phyloP scores from a whole-genome alignment of 2,113 vertebrate species.

The Perognathus longimembris region DNA sequence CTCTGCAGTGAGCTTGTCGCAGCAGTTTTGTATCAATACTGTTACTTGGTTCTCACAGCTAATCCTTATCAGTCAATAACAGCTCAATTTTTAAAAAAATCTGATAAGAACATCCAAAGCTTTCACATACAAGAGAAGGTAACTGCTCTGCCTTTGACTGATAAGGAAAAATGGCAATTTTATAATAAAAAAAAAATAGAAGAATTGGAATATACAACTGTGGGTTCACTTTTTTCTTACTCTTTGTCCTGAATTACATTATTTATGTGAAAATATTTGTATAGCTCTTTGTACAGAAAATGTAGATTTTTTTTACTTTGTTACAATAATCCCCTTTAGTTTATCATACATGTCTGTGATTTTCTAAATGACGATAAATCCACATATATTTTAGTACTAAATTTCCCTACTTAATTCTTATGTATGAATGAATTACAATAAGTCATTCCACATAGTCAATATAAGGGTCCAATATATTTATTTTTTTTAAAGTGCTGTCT shows the following conservation, averaged over 20 bases:
- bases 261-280: neutral
- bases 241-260: neutral
- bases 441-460: neutral
- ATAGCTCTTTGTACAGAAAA: neutral
- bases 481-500: slow-evolving; percentile 8
- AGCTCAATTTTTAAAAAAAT: slow-evolving; percentile 25
- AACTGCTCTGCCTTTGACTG: neutral
- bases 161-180: slow-evolving; percentile 5
- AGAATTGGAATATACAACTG: neutral
- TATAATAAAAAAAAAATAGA: neutral
- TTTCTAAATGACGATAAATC: slow-evolving; percentile 11
- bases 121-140: neutral
- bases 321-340: neutral
- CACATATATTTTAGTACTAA: neutral
- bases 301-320: neutral
- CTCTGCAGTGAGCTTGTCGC: slow-evolving; percentile 33
- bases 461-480: neutral
- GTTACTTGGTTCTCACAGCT: slow-evolving; percentile 26
- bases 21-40: slow-evolving; percentile 24
- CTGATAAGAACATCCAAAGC: neutral
- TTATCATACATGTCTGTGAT: neutral
- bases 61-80: slow-evolving; percentile 56
- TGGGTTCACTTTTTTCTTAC: neutral
- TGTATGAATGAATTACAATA: neutral
- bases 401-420: neutral